Percentiles rank a stretch among this genome's conserved stretches.
Evolutionary conservation across 2,888 invertebrate species (phyloP).

Genomic region (Lycophotia porphyrea): DNA sequence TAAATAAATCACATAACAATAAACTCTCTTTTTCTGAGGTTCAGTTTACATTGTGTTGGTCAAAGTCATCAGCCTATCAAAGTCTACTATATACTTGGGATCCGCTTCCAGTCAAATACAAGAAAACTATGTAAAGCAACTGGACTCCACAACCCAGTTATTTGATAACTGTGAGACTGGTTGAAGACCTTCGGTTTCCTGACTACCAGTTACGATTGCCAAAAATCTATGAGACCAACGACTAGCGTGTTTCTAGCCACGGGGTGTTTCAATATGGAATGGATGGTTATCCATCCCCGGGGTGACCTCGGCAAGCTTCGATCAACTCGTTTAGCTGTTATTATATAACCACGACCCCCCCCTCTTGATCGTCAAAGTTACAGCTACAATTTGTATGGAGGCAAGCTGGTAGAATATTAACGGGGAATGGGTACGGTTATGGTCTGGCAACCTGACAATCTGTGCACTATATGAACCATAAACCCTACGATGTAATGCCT

Average conservation of each 20-base stretch:
- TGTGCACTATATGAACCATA: constrained; percentile 42
- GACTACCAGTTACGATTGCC: not conserved
- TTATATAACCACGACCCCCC: not conserved
- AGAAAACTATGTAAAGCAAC: not conserved
- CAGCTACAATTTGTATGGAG: constrained; percentile 14
- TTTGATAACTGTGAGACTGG: not conserved
- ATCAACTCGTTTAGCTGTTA: not conserved
- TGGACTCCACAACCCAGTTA: not conserved
- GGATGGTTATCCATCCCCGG: not conserved
- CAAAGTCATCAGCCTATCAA: not conserved
- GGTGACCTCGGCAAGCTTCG: not conserved
- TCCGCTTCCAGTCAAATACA: not conserved
- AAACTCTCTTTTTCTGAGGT: not conserved
- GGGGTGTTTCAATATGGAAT: not conserved
- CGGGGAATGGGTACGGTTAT: constrained; percentile 36
- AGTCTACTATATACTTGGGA: too few species aligned
- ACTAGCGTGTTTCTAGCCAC: not conserved
- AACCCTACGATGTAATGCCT: constrained; percentile 37
- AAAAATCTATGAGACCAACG: not conserved
- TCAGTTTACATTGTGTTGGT: not conserved
- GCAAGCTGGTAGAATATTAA: constrained; percentile 55
- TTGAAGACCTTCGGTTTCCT: not conserved
- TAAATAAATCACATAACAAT: constrained; percentile 29
- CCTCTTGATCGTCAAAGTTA: constrained; percentile 33
- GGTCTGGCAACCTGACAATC: constrained; percentile 50